Conservation (phyloP, 2,797 vertebrate species). For the Pangasius larnaudii region DNA sequence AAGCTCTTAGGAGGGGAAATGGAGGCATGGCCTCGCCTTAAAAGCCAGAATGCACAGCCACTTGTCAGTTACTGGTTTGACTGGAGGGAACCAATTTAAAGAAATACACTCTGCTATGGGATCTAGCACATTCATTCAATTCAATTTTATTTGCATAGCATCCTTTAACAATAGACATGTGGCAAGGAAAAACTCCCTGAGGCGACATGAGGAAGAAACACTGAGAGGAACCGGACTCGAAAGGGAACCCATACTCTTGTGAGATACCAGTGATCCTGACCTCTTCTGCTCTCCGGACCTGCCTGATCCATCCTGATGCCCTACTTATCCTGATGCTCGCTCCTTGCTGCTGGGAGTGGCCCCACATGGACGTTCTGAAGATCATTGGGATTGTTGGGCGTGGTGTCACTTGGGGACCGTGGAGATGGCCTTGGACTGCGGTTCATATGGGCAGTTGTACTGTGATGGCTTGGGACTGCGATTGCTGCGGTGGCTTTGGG, state of each 20-base stretch:
- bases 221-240: background rate
- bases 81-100: conserved; percentile 13
- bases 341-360: too few species aligned
- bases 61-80: conserved; percentile 36
- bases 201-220: background rate
- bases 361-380: too few species aligned
- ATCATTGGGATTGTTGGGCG: too few species aligned
- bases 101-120: conserved; percentile 22
- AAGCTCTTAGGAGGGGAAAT: conserved; percentile 12
- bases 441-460: too few species aligned
- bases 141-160: background rate
- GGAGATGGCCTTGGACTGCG: too few species aligned
- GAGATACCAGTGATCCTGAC: too few species aligned
- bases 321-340: too few species aligned
- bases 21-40: background rate
- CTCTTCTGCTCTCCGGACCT: too few species aligned
- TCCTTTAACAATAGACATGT: background rate
- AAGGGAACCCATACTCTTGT: background rate
- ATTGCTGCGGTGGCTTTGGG: too few species aligned
- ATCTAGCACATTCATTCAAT: background rate
- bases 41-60: conserved; percentile 7
- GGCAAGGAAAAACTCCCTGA: background rate
- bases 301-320: too few species aligned
- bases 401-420: too few species aligned
- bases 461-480: too few species aligned